phyloP scores from a whole-genome alignment of 2,113 vertebrate species.

The Rhizomys pruinosus region DNA sequence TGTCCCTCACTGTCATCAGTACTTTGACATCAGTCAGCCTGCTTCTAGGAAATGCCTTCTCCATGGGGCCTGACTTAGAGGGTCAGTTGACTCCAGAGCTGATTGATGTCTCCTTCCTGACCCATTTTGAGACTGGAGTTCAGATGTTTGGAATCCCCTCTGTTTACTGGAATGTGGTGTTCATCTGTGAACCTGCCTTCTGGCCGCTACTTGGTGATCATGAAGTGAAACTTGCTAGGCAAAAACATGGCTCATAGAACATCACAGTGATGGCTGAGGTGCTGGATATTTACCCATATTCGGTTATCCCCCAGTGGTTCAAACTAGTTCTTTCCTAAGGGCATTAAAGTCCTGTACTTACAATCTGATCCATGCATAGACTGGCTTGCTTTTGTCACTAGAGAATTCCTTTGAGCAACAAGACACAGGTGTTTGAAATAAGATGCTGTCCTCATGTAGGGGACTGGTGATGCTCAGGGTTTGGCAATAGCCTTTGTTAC shows the following conservation, averaged over 20 bases:
- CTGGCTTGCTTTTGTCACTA: background rate
- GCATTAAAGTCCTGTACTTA: background rate
- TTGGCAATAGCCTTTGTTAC: background rate
- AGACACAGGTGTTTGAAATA: background rate
- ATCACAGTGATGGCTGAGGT: background rate
- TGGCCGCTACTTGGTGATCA: background rate
- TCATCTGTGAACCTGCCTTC: background rate
- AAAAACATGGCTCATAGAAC: background rate
- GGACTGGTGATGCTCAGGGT: background rate
- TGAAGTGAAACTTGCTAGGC: background rate
- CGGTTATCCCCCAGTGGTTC: background rate
- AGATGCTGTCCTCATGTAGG: too few species aligned
- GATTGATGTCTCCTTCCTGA: background rate
- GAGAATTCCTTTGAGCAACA: background rate
- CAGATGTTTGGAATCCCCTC: background rate
- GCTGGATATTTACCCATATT: background rate
- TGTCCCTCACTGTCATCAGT: background rate
- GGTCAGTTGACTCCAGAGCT: background rate
- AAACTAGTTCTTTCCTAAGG: background rate
- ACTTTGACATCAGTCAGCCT: background rate
- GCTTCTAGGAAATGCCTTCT: background rate
- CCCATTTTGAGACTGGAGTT: background rate
- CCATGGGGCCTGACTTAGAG: background rate
- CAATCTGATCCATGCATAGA: background rate
- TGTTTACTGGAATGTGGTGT: background rate